These are phyloP conservation scores for Conus ventricosus DNA, from an alignment of 1,140 invertebrate species.

Conservation along the genomic window DNA sequence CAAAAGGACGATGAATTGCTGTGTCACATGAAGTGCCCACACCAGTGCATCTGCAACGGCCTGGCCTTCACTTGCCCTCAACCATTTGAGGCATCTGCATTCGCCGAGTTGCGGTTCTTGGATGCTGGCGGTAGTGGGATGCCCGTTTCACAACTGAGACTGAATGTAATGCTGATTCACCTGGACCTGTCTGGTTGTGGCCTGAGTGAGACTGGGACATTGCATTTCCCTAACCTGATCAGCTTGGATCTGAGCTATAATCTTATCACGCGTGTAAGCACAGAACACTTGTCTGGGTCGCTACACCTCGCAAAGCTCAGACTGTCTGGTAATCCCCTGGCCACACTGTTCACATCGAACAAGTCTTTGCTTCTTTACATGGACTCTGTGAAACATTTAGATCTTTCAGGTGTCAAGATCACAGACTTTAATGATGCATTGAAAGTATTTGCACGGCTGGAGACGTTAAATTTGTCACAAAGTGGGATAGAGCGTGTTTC, in stretches of 20 bases:
- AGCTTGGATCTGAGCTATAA: conserved; percentile 29
- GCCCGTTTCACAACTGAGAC: neutral
- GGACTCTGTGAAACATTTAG: neutral
- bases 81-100: neutral
- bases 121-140: neutral
- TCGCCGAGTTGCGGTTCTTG: conserved; percentile 13
- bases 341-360: neutral
- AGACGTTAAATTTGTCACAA: conserved; percentile 25
- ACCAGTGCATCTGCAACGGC: conserved; percentile 25
- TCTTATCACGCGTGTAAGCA: neutral
- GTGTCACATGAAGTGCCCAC: conserved; percentile 31
- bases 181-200: conserved; percentile 19
- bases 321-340: conserved; percentile 19
- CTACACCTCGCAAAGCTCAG: conserved; percentile 3
- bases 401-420: neutral
- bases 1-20: conserved; percentile 39
- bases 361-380: neutral
- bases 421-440: neutral
- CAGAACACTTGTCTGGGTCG: neutral
- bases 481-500: conserved; percentile 8
- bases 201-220: neutral
- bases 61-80: conserved; percentile 13
- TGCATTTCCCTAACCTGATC: conserved; percentile 12
- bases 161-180: conserved; percentile 22
- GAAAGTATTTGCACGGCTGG: neutral